Evolutionary conservation across 2,888 invertebrate species (phyloP), one percentile per base, ranked within the genome.

Genomic region (Mylabris sibirica): DNA sequence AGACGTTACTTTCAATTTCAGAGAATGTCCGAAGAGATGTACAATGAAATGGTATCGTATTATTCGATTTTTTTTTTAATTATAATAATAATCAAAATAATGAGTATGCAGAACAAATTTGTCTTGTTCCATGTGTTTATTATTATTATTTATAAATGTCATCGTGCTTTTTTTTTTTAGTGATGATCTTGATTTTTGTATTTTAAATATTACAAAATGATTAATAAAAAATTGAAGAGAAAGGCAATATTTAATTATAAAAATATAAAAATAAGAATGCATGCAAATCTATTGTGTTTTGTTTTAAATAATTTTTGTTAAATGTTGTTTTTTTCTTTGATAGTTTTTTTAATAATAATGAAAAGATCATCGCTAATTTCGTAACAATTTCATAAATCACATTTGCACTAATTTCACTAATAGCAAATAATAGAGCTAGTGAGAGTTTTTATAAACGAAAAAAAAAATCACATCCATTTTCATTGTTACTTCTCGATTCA

Each of bases 11-110:
- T 89, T 89, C 85, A 87, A 90, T 91, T 91, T 89, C 92, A 92
- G 92, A 91, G 90, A 91, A 91, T 91, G 90, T 91, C 91, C 88
- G 91, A 92, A 89, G 92, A 92, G 88, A 89, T 90, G 89, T 91
- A 91, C 91, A 92, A 92, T 90, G 90, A 91, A 87, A 91, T 92
- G 92, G 92, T 92, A 92, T 88, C 85, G 88, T 88, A 88, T 88
- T 82, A 81, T 66, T 65, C 61, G 66, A 67, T 65, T 69, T 44
- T 17, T 44, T 44, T 17, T 65, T 35, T 44, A n/a, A 44, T 17
- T n/a, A 44, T 44, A 17, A 11, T 35, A 35, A 35, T 11, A 35
- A 35, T 11, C 9, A 53, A 44, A 34, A 67, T 68, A 74, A 76
- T 73, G 75, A 77, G 79, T 79, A 79, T 77, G 79, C 79, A 75